Evolutionary conservation across 2,888 invertebrate species (phyloP), one percentile per base, ranked within the genome.

Genomic region (Caenorhabditis wallacei): DNA sequence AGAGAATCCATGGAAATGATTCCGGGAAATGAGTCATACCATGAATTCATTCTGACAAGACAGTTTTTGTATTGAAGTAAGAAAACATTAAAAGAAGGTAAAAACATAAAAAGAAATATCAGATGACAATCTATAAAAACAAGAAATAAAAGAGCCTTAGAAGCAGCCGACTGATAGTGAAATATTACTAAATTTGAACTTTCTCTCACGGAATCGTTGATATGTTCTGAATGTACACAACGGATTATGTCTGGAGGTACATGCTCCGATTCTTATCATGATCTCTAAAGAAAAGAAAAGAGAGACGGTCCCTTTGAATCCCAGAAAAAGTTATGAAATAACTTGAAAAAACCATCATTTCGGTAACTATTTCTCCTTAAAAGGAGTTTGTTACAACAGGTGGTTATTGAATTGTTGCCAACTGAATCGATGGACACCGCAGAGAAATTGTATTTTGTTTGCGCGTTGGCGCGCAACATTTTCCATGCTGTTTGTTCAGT

Each of bases 401-500:
- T 24, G 26, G 63, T 61, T 56, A 35, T 56, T 56, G 48, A 18
- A 61, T 57, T 72, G 72, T 72, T 61, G 74, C 56, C 56, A 75
- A 43, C 22, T 16, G 30, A 64, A 74, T 64, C 64, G 48, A 48
- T 53, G 66, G 74, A 64, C 74, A 64, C 51, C 64, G 16, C 48
- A 71, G 35, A 46, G 74, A 74, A 64, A n/a, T 46, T 46, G 46
- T 30, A 66, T 68, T 69, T 68, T 69, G 57, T 69, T 54, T 56
- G 78, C 70, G 56, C 63, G 63, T 22, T 24, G 51, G 66, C 66
- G 59, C 69, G 61, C 70, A 63, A 61, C 70, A 69, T 63, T 70
- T 78, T 57, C 46, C 78, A 70, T 70, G 69, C 70, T 78, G 37
- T 78, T 81, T 72, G 74, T 69, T 74, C 70, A 75, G 61, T 70